A percentile compares a stretch with the other conserved stretches of the same genome.
Evolutionary conservation across 92 coral and sea anemone species (phyloP).

Genomic region (Zoanthus sociatus): DNA sequence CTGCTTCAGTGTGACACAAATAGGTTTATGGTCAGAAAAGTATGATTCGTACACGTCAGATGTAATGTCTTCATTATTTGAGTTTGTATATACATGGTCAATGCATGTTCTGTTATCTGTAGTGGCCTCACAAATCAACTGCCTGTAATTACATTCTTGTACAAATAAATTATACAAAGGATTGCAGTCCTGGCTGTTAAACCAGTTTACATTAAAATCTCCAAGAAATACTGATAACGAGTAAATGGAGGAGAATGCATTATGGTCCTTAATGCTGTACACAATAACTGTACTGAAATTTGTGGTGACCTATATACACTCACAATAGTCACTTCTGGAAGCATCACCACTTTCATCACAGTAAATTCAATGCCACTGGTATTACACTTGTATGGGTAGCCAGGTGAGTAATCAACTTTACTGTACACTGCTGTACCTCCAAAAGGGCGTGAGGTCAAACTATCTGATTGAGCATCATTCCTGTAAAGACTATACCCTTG

Average conservation of each 20-base stretch:
- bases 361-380: constrained; percentile 41
- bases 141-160: constrained; percentile 21
- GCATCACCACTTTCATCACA: constrained; percentile 22
- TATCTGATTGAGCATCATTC: constrained; percentile 23
- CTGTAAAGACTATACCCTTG: background rate
- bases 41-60: constrained; percentile 2
- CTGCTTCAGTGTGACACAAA: constrained; percentile 5
- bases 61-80: background rate
- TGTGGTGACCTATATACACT: constrained; percentile 32
- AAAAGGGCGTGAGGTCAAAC: constrained; percentile 37
- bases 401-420: constrained; percentile 43
- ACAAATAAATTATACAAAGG: constrained; percentile 1
- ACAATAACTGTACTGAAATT: background rate
- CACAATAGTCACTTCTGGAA: constrained; percentile 26
- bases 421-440: constrained; percentile 61
- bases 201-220: constrained; percentile 23
- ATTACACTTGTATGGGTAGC: constrained; percentile 47
- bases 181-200: background rate
- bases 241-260: background rate
- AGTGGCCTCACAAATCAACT: constrained; percentile 8
- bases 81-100: constrained; percentile 29
- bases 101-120: background rate
- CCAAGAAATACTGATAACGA: constrained; percentile 1
- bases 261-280: background rate
- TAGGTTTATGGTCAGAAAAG: constrained; percentile 32